A percentile compares a stretch with the other conserved stretches of the same genome.
Evolutionary conservation across 2,797 vertebrate species (phyloP).

Genomic region (Nyctalus aviator): DNA sequence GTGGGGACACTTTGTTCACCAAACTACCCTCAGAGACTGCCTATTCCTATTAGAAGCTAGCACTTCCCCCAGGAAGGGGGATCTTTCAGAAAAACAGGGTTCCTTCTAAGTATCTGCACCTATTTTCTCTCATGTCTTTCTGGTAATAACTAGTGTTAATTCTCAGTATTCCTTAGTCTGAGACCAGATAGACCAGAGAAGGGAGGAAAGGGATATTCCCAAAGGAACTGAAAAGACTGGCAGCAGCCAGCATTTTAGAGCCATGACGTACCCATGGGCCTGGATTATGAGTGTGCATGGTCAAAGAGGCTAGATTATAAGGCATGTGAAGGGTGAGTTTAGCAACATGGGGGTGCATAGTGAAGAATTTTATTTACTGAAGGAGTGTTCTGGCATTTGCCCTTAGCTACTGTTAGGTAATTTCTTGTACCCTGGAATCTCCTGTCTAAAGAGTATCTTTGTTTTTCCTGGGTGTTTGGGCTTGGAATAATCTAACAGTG

Average conservation of each 20-base stretch:
- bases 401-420: not conserved
- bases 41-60: not conserved
- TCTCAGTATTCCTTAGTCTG: not conserved
- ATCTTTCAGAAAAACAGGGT: not conserved
- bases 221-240: not conserved
- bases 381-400: not conserved
- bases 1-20: not conserved
- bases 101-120: not conserved
- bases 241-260: not conserved
- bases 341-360: not conserved
- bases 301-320: not conserved
- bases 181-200: no score
- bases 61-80: accelerated
- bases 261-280: no score
- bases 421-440: not conserved
- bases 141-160: not conserved
- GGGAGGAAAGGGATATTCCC: accelerated
- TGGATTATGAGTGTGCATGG: not conserved
- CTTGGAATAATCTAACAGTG: not conserved
- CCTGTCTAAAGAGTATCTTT: not conserved
- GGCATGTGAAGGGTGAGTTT: not conserved
- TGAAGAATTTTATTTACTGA: not conserved
- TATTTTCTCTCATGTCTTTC: accelerated
- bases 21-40: not conserved
- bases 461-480: not conserved